These are phyloP conservation scores for Sipunculus nudus DNA, from an alignment of 2,888 invertebrate genomes.

Conservation along the genomic window DNA sequence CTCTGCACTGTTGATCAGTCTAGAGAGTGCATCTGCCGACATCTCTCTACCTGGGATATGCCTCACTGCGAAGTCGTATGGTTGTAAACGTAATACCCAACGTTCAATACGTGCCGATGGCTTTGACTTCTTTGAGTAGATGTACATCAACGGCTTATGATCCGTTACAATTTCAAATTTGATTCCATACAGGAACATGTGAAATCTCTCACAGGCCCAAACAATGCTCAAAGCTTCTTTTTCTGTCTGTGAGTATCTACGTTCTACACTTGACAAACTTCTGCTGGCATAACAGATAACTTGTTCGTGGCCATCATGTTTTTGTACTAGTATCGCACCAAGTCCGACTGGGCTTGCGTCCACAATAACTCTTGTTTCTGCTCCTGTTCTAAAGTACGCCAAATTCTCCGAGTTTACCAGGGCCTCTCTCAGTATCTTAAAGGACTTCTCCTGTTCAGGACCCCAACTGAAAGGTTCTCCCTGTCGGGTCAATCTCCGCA, in stretches of 20 bases:
- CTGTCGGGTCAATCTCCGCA: neutral
- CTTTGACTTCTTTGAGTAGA: conserved; percentile 34
- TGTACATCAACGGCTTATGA: conserved; percentile 14
- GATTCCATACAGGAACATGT: conserved; percentile 24
- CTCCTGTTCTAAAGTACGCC: neutral
- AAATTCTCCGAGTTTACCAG: neutral
- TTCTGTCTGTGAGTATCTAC: conserved; percentile 36
- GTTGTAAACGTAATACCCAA: conserved; percentile 40
- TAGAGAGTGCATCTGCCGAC: conserved; percentile 10
- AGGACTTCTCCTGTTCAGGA: neutral
- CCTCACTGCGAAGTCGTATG: conserved; percentile 25
- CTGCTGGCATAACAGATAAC: conserved; percentile 32
- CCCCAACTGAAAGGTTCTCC: neutral
- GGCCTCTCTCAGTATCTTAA: conserved; percentile 2
- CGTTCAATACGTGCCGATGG: conserved; percentile 42
- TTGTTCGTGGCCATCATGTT: conserved; percentile 21
- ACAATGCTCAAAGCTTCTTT: conserved; percentile 32
- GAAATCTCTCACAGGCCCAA: conserved; percentile 31
- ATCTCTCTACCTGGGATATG: conserved; percentile 38
- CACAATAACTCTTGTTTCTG: conserved; percentile 12
- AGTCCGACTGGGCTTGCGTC: conserved; percentile 34
- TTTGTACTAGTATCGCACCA: conserved; percentile 27
- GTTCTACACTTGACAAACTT: conserved; percentile 27
- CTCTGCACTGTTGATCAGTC: too few species aligned
- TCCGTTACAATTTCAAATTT: conserved; percentile 36